phyloP scores from a whole-genome alignment of 2,113 vertebrate genomes.

The Corythaixoides concolor region DNA sequence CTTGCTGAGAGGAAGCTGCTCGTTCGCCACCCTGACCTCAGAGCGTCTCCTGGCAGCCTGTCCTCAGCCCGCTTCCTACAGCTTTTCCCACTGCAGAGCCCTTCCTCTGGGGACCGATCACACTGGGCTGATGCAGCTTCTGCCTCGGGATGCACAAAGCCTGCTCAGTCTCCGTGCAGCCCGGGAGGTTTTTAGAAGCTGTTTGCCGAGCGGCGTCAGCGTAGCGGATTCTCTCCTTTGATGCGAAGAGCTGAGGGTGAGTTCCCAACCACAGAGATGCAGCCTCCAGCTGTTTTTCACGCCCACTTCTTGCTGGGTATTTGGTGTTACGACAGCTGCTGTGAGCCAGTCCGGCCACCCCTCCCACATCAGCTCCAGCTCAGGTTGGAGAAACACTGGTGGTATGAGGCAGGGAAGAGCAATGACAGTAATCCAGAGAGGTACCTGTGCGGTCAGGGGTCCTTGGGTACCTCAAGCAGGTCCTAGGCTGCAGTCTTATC shows the following conservation, averaged over 20 bases:
- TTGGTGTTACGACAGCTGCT: neutral
- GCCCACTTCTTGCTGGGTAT: neutral
- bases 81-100: conserved; percentile 19
- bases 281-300: neutral
- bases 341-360: neutral
- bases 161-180: neutral
- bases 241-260: neutral
- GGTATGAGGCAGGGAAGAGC: neutral
- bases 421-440: neutral
- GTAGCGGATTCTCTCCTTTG: neutral
- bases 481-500: neutral
- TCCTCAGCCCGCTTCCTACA: neutral
- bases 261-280: neutral
- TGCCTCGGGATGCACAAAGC: neutral
- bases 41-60: neutral
- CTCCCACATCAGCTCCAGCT: neutral
- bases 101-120: neutral
- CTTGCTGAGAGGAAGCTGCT: neutral
- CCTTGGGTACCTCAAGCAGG: neutral
- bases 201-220: rapidly evolving
- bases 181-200: neutral
- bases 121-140: neutral
- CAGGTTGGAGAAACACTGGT: neutral
- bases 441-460: neutral
- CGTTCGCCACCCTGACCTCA: neutral